Evolutionary conservation across 2,888 invertebrate species (phyloP).

Genomic region (Sialis lutaria): DNA sequence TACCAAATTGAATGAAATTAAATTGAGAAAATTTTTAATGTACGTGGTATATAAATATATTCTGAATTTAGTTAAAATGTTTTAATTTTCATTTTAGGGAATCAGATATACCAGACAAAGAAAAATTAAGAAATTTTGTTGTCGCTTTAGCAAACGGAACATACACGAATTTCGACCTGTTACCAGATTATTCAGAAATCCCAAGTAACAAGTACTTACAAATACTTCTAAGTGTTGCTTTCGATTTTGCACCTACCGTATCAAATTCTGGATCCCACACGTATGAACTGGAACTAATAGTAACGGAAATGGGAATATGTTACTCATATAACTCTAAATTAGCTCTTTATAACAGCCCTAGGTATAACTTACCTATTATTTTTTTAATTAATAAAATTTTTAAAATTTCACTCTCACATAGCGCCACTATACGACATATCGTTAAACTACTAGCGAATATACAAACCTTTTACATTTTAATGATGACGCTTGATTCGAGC

Average conservation of each 20-base stretch:
- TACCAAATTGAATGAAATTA: conserved; percentile 32
- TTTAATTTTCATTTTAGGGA: conserved; percentile 17
- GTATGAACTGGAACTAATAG: conserved; percentile 31
- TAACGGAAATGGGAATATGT: conserved; percentile 54
- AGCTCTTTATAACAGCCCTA: conserved; percentile 37
- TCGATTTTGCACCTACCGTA: conserved; percentile 30
- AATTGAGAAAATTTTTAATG: conserved; percentile 34
- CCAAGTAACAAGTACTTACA: conserved; percentile 37
- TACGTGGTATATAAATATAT: conserved; percentile 17
- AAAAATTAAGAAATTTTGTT: conserved; percentile 35
- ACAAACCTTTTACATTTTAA: too few relatives aligned
- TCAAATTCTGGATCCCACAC: conserved; percentile 19
- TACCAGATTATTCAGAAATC: conserved; percentile 36
- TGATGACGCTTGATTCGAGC: too few relatives aligned
- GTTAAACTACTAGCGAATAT: too few relatives aligned
- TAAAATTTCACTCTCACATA: too few relatives aligned
- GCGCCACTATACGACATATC: too few relatives aligned
- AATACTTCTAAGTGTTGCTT: conserved; percentile 32
- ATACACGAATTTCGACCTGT: conserved; percentile 37
- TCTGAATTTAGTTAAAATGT: background rate
- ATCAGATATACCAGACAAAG: conserved; percentile 28
- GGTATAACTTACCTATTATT: conserved; percentile 23
- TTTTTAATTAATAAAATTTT: too few relatives aligned
- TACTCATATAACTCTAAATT: conserved; percentile 48
- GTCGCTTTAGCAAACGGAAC: conserved; percentile 35